Evolutionary conservation across 2,888 invertebrate genomes (phyloP).

Genomic region (Boloria euphrosyne): DNA sequence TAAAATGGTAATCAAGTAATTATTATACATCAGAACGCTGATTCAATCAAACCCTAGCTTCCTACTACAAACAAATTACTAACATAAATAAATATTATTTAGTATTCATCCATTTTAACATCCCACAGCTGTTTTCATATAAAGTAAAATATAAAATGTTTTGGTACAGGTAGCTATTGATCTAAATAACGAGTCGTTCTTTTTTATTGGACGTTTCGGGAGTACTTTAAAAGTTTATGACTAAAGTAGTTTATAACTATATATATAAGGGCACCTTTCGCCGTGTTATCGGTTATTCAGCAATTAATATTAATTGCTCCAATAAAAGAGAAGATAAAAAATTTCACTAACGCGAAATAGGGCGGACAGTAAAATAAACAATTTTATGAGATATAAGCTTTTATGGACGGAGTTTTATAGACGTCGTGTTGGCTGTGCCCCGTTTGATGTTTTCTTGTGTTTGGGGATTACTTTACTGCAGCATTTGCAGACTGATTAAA

Average conservation of each 20-base stretch:
- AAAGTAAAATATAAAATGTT: no score
- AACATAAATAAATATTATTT: no score
- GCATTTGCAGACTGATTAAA: conserved; percentile 3
- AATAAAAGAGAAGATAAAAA: conserved; percentile 32
- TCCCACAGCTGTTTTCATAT: no score
- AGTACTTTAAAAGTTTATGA: background rate
- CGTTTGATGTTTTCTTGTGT: conserved; percentile 40
- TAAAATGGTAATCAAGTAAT: no score
- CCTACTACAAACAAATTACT: no score
- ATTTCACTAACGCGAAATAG: conserved; percentile 33
- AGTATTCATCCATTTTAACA: no score
- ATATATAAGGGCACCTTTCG: conserved; percentile 19
- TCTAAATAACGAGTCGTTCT: background rate
- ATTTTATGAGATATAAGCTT: conserved; percentile 42
- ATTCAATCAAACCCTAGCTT: no score
- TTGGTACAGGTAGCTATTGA: no score
- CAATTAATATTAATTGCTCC: conserved; percentile 35
- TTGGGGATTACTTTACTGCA: conserved; percentile 26
- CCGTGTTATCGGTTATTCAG: conserved; percentile 28
- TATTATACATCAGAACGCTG: no score
- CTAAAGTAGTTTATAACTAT: conserved; percentile 18
- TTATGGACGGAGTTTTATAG: conserved; percentile 40
- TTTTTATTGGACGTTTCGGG: background rate
- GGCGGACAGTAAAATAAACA: conserved; percentile 38
- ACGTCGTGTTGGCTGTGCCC: conserved; percentile 28